phyloP scores from a whole-genome alignment of 2,113 vertebrate species.

The Bos indicus region DNA sequence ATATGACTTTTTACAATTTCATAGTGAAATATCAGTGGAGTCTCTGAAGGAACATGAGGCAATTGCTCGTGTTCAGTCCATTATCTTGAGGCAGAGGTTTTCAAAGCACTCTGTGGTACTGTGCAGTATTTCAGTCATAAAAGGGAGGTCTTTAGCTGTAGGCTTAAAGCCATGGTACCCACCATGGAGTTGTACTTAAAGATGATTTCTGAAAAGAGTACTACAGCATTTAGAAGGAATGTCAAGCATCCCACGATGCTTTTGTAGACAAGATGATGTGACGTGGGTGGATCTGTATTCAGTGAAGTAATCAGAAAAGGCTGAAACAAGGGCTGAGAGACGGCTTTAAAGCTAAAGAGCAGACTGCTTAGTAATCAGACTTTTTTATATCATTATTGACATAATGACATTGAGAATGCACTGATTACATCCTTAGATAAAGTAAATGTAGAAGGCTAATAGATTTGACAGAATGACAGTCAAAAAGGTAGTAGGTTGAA shows the following conservation, averaged over 20 bases:
- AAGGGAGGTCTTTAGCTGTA: background rate
- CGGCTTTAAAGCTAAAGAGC: background rate
- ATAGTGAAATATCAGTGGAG: background rate
- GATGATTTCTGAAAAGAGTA: background rate
- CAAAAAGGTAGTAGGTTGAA: background rate
- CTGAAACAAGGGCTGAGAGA: background rate
- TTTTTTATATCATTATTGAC: background rate
- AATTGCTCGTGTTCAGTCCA: no score
- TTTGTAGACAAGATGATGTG: background rate
- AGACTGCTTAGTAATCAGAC: background rate
- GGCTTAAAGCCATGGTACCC: background rate
- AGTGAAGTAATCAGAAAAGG: background rate
- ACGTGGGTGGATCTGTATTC: background rate
- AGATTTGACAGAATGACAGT: background rate
- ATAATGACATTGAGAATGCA: background rate
- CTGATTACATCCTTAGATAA: background rate
- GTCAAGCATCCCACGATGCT: background rate
- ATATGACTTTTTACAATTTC: background rate
- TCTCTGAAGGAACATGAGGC: background rate
- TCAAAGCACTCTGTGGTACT: background rate
- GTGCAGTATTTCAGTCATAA: background rate
- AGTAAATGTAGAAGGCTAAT: background rate
- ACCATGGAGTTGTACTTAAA: background rate
- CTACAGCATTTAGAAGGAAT: background rate
- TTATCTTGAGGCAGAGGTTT: background rate